These are phyloP conservation scores for Leptobrachium ailaonicum DNA, from an alignment of 2,113 vertebrate species.

Conservation along the genomic window DNA sequence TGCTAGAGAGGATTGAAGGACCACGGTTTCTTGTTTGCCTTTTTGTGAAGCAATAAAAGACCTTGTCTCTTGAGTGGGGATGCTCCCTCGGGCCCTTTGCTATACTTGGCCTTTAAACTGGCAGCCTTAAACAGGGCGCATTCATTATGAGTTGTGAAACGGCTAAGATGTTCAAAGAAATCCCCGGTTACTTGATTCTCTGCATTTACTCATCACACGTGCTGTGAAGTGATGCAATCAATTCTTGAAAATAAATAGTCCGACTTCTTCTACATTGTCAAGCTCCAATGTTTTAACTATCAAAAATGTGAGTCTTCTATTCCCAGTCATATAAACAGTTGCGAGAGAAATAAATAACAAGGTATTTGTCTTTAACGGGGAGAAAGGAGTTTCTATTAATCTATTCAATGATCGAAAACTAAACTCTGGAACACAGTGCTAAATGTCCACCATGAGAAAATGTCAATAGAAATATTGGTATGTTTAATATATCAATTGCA, in stretches of 20 bases:
- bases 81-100: conserved; percentile 5
- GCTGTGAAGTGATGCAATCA: background rate
- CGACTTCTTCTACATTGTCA: too few species aligned
- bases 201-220: background rate
- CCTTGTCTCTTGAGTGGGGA: conserved; percentile 1
- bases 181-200: background rate
- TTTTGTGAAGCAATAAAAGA: conserved; percentile 26
- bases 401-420: too few species aligned
- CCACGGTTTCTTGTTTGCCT: conserved; percentile 13
- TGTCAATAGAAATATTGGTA: too few species aligned
- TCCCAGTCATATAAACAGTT: too few species aligned
- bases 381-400: too few species aligned
- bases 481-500: too few species aligned
- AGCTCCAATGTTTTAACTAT: too few species aligned
- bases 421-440: too few species aligned
- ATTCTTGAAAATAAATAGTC: background rate
- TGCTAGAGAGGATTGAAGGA: background rate
- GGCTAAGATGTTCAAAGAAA: background rate
- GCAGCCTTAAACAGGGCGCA: background rate
- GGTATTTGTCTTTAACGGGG: too few species aligned
- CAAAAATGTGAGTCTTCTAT: too few species aligned
- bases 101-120: conserved; percentile 11
- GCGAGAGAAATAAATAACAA: too few species aligned
- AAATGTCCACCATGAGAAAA: too few species aligned
- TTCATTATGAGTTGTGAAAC: background rate